A percentile compares a stretch with the other conserved stretches of the same genome.
phyloP scores from a whole-genome alignment of 1,140 invertebrate species.

The Hyphantria cunea region DNA sequence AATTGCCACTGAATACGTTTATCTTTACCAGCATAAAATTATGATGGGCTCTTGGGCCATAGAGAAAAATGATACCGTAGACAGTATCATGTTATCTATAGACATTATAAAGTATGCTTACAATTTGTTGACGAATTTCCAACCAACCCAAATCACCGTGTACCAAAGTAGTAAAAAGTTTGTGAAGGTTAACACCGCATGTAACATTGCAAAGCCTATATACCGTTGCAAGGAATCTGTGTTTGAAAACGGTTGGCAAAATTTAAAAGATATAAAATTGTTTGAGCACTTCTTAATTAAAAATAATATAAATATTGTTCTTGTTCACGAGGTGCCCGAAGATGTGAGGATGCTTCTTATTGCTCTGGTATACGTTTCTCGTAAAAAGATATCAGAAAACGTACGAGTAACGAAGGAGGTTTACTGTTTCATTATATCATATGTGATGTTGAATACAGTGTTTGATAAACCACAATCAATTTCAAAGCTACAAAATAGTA shows the following conservation, averaged over 20 bases:
- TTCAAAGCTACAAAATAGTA: neutral
- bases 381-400: conserved; percentile 23
- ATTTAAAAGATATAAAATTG: neutral
- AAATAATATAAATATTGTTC: neutral
- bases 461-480: neutral
- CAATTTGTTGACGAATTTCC: conserved; percentile 51
- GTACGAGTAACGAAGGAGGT: conserved; percentile 7
- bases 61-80: conserved; percentile 26
- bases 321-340: conserved; percentile 16
- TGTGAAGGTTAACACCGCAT: neutral
- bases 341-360: conserved; percentile 39
- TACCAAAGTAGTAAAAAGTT: conserved; percentile 10
- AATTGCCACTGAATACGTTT: conserved; percentile 37
- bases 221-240: conserved; percentile 32
- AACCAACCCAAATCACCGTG: conserved; percentile 29
- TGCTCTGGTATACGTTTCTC: conserved; percentile 42
- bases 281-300: conserved; percentile 4
- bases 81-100: conserved; percentile 32
- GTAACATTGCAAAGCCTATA: neutral
- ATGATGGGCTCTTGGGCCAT: conserved; percentile 23
- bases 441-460: neutral
- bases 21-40: conserved; percentile 35
- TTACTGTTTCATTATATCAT: neutral
- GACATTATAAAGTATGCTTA: conserved; percentile 51
- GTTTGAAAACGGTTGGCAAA: conserved; percentile 31